Evolutionary conservation across 1,140 invertebrate genomes (phyloP).

Genomic region (Pomacea maculata): DNA sequence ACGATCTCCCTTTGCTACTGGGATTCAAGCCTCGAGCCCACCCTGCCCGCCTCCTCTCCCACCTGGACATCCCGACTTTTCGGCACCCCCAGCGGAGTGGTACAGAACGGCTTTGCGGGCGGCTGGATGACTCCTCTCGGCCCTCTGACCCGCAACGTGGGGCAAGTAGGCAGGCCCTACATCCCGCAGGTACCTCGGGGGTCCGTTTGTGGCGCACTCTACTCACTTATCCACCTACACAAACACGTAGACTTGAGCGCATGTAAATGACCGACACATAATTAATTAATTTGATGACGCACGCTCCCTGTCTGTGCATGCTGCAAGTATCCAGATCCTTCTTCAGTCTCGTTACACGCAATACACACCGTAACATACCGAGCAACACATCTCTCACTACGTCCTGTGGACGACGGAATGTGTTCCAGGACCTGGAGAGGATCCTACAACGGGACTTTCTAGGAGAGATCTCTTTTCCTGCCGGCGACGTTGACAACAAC

Average conservation of each 20-base stretch:
- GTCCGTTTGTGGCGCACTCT: too few relatives aligned
- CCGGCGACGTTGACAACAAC: constrained; percentile 31
- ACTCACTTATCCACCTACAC: too few relatives aligned
- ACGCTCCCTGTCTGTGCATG: too few relatives aligned
- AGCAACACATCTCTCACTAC: too few relatives aligned
- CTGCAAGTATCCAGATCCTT: too few relatives aligned
- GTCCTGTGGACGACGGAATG: constrained; percentile 15
- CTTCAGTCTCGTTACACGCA: too few relatives aligned
- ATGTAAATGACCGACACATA: too few relatives aligned
- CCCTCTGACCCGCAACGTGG: constrained; percentile 38
- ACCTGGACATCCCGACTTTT: constrained; percentile 56
- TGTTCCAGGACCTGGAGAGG: constrained; percentile 37
- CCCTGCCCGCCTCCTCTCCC: constrained; percentile 48
- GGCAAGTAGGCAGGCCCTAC: constrained; percentile 7
- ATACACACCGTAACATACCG: too few relatives aligned
- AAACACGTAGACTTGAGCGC: too few relatives aligned
- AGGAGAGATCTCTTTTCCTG: constrained; percentile 49
- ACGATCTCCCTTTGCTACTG: constrained; percentile 50
- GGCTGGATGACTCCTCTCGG: constrained; percentile 49
- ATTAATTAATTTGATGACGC: too few relatives aligned
- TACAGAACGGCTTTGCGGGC: constrained; percentile 55
- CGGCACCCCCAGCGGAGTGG: constrained; percentile 62
- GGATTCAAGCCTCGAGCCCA: constrained; percentile 53
- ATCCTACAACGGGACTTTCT: constrained; percentile 32
- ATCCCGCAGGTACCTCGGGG: constrained; percentile 14